These are phyloP conservation scores for Esox niger DNA, from an alignment of 2,113 vertebrate species.

Conservation along the genomic window DNA sequence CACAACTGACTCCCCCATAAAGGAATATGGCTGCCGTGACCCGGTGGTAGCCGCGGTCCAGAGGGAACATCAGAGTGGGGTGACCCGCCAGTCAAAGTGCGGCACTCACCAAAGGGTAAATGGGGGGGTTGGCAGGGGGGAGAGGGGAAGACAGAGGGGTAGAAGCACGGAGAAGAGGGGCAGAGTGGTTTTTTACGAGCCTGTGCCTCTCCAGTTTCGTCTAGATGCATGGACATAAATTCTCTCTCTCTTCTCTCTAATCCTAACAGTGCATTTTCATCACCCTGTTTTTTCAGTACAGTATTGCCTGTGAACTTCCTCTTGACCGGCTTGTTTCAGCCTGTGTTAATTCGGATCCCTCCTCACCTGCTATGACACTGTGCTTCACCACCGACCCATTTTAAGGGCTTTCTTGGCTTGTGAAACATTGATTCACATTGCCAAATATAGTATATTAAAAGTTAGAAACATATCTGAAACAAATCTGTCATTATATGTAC, in stretches of 20 bases:
- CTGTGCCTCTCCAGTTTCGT: constrained; percentile 66
- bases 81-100: constrained; percentile 29
- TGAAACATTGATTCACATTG: too few species aligned
- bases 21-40: constrained; percentile 67
- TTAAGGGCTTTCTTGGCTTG: too few species aligned
- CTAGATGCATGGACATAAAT: constrained; percentile 61
- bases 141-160: constrained; percentile 19
- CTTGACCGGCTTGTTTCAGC: too few species aligned
- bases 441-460: too few species aligned
- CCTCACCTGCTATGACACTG: not conserved
- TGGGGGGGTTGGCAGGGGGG: not conserved
- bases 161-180: constrained; percentile 11
- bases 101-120: not conserved
- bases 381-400: too few species aligned
- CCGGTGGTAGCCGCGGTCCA: constrained; percentile 36
- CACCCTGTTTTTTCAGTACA: not conserved
- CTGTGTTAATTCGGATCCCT: not conserved
- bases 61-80: constrained; percentile 54
- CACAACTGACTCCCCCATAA: constrained; percentile 66
- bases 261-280: constrained; percentile 7
- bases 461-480: too few species aligned
- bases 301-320: not conserved
- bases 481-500: too few species aligned
- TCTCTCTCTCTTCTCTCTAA: constrained; percentile 22
- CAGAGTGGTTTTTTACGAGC: constrained; percentile 69